Conservation (phyloP, 2,113 vertebrate genomes). For the Echinops telfairi region DNA sequence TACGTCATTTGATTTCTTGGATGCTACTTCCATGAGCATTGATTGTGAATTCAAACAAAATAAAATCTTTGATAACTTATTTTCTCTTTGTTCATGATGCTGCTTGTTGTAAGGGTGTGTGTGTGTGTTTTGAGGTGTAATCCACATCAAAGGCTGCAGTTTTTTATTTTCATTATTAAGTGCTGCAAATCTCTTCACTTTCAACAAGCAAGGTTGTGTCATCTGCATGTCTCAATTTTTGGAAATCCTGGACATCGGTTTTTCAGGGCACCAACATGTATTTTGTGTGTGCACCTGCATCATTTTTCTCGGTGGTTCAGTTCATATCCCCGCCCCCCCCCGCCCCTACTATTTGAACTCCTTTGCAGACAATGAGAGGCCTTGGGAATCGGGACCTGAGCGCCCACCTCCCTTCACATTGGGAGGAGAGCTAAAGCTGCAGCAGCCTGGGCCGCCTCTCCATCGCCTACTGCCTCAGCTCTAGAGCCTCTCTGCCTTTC, state of each 20-base stretch:
- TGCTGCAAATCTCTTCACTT: too few species aligned
- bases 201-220: too few species aligned
- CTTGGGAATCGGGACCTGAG: background rate
- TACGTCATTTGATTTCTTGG: too few species aligned
- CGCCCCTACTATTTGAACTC: background rate
- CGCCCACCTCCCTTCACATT: background rate
- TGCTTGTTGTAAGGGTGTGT: too few species aligned
- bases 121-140: too few species aligned
- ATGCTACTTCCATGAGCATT: too few species aligned
- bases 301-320: conserved; percentile 11
- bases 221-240: background rate
- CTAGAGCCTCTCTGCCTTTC: conserved; percentile 36
- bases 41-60: too few species aligned
- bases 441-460: background rate
- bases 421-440: background rate
- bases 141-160: too few species aligned
- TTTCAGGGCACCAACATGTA: background rate
- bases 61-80: too few species aligned
- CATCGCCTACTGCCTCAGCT: background rate
- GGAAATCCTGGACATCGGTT: background rate
- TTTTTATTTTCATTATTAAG: too few species aligned
- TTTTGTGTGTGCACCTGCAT: background rate
- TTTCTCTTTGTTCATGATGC: too few species aligned
- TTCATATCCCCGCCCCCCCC: background rate
- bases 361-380: conserved; percentile 27